phyloP scores from a whole-genome alignment of 2,113 vertebrate genomes.

The Megaceryle maxima region DNA sequence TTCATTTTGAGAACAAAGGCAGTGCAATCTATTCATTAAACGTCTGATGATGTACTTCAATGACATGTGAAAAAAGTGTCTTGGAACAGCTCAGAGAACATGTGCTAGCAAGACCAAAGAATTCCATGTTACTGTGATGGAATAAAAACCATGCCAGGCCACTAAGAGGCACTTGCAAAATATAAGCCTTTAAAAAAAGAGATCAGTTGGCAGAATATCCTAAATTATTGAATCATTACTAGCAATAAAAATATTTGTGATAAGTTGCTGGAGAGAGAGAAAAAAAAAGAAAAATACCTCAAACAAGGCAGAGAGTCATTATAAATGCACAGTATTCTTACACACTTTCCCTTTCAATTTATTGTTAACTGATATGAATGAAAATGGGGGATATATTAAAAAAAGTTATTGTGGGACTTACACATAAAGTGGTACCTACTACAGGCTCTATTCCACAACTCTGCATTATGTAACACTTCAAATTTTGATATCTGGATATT shows the following conservation, averaged over 20 bases:
- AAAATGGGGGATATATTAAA: neutral
- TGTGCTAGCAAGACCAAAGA: conserved; percentile 27
- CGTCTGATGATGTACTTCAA: conserved; percentile 7
- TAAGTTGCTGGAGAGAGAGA: neutral
- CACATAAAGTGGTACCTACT: neutral
- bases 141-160: neutral
- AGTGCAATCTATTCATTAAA: conserved; percentile 18
- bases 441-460: neutral
- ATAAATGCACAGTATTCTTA: neutral
- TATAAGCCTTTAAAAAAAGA: neutral
- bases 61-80: conserved; percentile 12
- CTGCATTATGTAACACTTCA: neutral
- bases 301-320: neutral
- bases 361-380: neutral
- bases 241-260: neutral
- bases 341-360: neutral
- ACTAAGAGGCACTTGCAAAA: neutral
- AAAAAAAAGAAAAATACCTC: neutral
- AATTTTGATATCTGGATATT: neutral
- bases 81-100: conserved; percentile 23
- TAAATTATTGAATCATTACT: neutral
- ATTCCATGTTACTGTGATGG: neutral
- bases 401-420: neutral
- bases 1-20: conserved; percentile 57
- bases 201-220: neutral